Percentiles rank a stretch among this genome's conserved stretches.
phyloP scores from a whole-genome alignment of 2,797 vertebrate species.

The Somateria mollissima region DNA sequence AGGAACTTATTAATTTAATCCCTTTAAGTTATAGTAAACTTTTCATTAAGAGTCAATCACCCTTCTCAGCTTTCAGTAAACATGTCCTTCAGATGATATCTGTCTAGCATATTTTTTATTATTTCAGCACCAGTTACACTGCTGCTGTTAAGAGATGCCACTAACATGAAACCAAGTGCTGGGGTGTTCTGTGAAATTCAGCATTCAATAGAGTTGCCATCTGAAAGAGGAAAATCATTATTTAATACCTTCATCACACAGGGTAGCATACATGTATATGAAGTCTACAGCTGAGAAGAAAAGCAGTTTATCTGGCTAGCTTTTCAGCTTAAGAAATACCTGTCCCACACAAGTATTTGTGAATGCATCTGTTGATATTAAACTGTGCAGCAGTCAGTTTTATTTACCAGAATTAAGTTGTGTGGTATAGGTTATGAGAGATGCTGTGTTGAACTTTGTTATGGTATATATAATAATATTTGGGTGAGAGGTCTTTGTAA shows the following conservation, averaged over 20 bases:
- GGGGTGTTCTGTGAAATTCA: background rate
- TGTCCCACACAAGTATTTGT: background rate
- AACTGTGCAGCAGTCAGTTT: background rate
- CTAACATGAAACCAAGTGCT: background rate
- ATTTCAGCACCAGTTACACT: background rate
- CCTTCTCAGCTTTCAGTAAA: background rate
- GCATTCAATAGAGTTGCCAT: background rate
- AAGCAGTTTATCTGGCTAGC: background rate
- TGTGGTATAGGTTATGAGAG: background rate
- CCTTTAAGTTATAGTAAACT: background rate
- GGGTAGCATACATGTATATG: no score
- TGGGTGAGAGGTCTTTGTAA: background rate
- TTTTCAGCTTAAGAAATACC: background rate
- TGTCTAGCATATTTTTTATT: background rate
- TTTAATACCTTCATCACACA: background rate
- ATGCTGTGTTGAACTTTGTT: background rate
- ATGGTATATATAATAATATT: background rate
- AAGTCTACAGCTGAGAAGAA: background rate
- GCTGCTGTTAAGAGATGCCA: background rate
- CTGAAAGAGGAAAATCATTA: background rate
- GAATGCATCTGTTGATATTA: fast-evolving
- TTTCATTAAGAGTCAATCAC: background rate
- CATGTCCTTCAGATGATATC: background rate
- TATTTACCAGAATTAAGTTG: background rate
- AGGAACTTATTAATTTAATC: background rate